phyloP scores from a whole-genome alignment of 2,113 vertebrate species.

The Aegithalos caudatus region DNA sequence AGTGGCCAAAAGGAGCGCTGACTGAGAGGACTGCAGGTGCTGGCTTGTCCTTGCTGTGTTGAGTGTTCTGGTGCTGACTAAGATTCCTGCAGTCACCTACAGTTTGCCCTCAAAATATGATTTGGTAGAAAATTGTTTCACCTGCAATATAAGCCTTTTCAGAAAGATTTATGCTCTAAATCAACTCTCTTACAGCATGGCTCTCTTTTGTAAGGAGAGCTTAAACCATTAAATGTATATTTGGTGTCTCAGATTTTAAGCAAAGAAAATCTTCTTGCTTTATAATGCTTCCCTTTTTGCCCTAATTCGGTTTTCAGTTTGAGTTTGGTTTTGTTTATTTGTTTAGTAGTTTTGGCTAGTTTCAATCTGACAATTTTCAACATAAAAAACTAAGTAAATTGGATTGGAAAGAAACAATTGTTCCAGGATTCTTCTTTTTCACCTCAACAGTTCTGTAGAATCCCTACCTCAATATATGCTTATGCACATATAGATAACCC shows the following conservation, averaged over 20 bases:
- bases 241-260: neutral
- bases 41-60: neutral
- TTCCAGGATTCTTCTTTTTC: neutral
- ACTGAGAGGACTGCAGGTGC: slow-evolving; percentile 15
- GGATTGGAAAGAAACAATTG: neutral
- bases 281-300: neutral
- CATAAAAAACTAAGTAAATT: neutral
- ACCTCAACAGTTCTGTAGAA: neutral
- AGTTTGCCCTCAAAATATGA: slow-evolving; percentile 25
- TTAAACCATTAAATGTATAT: neutral
- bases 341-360: neutral
- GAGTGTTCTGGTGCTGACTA: slow-evolving; percentile 12
- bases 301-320: neutral
- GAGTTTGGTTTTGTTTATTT: neutral
- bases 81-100: slow-evolving; percentile 16
- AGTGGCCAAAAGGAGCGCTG: neutral
- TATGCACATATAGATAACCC: neutral
- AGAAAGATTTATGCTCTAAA: slow-evolving; percentile 25
- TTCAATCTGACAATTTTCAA: neutral
- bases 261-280: neutral
- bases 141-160: slow-evolving; percentile 17
- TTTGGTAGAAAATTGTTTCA: slow-evolving; percentile 23
- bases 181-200: neutral
- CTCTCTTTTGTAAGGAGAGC: neutral
- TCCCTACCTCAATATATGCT: neutral